phyloP scores from a whole-genome alignment of 2,888 invertebrate species.

The Physocephala rufipes region DNA sequence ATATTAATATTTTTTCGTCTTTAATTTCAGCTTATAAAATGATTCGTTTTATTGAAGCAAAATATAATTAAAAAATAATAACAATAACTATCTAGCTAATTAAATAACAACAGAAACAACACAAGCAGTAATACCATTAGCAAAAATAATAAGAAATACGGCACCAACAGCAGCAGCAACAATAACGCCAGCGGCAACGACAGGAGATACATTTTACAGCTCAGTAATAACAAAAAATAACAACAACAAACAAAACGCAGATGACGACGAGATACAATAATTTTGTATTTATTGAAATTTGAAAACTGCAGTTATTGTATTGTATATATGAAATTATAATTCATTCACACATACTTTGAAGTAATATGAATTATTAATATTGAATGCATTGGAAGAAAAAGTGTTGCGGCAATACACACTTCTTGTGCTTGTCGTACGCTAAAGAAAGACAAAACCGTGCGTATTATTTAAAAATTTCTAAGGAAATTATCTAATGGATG shows the following conservation, averaged over 20 bases:
- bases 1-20: neutral
- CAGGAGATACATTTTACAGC: constrained; percentile 46
- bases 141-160: constrained; percentile 23
- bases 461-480: constrained; percentile 56
- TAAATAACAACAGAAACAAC: neutral
- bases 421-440: constrained; percentile 17
- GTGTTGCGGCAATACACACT: constrained; percentile 23
- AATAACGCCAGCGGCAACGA: constrained; percentile 46
- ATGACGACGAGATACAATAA: constrained; percentile 19
- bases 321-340: too few relatives aligned
- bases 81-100: neutral
- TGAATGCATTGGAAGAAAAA: constrained; percentile 26
- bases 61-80: neutral
- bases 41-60: neutral
- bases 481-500: constrained; percentile 67
- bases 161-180: constrained; percentile 46
- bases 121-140: neutral
- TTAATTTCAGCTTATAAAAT: neutral
- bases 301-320: constrained; percentile 12
- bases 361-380: constrained; percentile 28
- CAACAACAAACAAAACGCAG: constrained; percentile 39
- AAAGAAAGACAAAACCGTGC: constrained; percentile 33
- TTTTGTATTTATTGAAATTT: constrained; percentile 35
- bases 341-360: constrained; percentile 14
- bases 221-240: too few relatives aligned